Base-by-base conservation (phyloP, 2,797 vertebrate species). In the Podarcis siculus region DNA sequence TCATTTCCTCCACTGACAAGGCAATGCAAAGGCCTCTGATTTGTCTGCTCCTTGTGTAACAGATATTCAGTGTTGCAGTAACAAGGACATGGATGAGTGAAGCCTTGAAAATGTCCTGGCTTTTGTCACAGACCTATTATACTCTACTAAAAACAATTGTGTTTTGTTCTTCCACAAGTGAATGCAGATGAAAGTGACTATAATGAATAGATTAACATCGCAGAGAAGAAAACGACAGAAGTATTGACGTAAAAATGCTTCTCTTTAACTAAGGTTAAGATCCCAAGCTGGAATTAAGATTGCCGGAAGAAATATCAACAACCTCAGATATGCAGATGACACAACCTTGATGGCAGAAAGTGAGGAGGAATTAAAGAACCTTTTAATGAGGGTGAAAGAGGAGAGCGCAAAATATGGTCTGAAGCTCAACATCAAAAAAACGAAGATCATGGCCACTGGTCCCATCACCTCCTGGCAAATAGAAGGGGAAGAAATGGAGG, bases 61-160 rank as follows among this genome's bases (percentile, higher is more conserved):
- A 67, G 58, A 91, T 37, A 45, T 81, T 87, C 21, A 87, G 84
- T 85, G 89, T 82, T 89, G 79, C 30, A 5, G 67, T 89, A 82
- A 17, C 37, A 35, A 58, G 55, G 87, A 86, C 88, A 87, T 82
- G 86, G 61, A 80, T 8, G 87, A 67, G 69, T 8, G 88, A 67
- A 86, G 32, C 49, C 67, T 55, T 80, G 0, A 80, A 80, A 81
- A 89, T 93, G 87, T 87, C 82, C 92, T 89, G 91, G 81, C 69
- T 90, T 91, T 92, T 30, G 7, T 92, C 88, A 66, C 55, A 91
- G 84, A 35, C 10, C 35, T 90, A 79, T 89, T 88, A 83, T 37
- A 86, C 35, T 67, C 64, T 89, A 93, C 92, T 49, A 55, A 78
- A 89, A 92, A 78, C 67, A 78, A 42, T 87, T 64, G 17, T 5